phyloP scores from a whole-genome alignment of 2,888 invertebrate genomes.

The Aleiodes testaceus region DNA sequence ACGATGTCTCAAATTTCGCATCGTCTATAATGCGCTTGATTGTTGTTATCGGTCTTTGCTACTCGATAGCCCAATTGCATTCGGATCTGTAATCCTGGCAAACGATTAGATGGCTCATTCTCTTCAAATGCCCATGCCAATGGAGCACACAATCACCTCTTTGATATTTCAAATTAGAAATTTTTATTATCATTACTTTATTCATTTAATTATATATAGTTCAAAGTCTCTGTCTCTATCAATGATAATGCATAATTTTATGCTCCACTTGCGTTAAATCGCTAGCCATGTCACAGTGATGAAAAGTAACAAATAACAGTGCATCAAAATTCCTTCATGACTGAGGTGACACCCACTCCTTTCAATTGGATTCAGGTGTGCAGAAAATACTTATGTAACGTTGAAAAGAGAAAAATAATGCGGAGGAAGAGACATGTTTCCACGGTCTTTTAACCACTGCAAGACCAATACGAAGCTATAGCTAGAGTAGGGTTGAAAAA shows the following conservation, averaged over 20 bases:
- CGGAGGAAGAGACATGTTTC: conserved; percentile 25
- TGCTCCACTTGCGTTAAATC: conserved; percentile 1
- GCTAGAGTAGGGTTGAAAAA: not conserved
- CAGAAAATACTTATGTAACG: not conserved
- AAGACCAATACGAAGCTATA: not conserved
- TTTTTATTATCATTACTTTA: too few species aligned
- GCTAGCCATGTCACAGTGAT: not conserved
- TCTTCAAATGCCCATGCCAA: too few species aligned
- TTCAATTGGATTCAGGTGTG: conserved; percentile 3
- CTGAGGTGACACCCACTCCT: not conserved
- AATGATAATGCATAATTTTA: not conserved
- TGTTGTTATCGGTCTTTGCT: conserved; percentile 36
- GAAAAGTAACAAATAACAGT: not conserved
- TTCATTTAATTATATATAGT: not conserved
- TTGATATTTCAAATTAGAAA: too few species aligned
- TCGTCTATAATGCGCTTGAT: conserved; percentile 41
- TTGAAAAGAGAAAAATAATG: not conserved
- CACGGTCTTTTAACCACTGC: conserved; percentile 36
- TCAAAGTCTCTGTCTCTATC: not conserved
- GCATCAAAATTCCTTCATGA: not conserved
- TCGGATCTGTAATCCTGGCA: not conserved
- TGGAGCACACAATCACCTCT: too few species aligned
- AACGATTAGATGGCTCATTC: too few species aligned
- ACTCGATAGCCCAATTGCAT: conserved; percentile 26
- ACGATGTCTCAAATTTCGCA: conserved; percentile 47